phyloP scores from a whole-genome alignment of 2,113 vertebrate species.

The Neogobius melanostomus region DNA sequence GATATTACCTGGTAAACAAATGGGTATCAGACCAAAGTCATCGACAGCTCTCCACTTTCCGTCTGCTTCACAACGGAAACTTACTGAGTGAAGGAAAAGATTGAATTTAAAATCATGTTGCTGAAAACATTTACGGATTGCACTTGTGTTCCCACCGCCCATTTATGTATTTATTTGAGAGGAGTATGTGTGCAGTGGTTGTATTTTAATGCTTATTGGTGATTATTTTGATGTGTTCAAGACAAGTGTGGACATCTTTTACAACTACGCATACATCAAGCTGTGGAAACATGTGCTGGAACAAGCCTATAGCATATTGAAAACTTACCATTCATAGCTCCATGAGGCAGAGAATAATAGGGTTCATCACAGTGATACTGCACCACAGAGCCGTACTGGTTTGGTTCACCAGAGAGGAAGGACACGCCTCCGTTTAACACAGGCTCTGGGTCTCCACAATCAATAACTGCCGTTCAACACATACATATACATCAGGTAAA shows the following conservation, averaged over 20 bases:
- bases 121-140: neutral
- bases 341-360: conserved; percentile 54
- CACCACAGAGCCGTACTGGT: conserved; percentile 70
- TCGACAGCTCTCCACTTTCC: conserved; percentile 62
- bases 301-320: too few species aligned
- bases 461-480: conserved; percentile 62
- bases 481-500: neutral
- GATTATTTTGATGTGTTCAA: too few species aligned
- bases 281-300: too few species aligned
- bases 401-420: conserved; percentile 59
- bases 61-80: conserved; percentile 60
- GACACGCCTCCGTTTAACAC: conserved; percentile 64
- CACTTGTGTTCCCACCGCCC: neutral
- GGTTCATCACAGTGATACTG: conserved; percentile 73
- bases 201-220: too few species aligned
- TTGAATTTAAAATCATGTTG: too few species aligned
- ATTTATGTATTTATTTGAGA: too few species aligned
- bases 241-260: too few species aligned
- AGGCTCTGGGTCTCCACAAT: conserved; percentile 68
- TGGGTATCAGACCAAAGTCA: conserved; percentile 33
- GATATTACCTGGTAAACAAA: conserved; percentile 66
- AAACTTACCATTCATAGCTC: conserved; percentile 32
- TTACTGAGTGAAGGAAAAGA: conserved; percentile 39
- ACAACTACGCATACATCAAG: too few species aligned
- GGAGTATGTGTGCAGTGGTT: too few species aligned